Evolutionary conservation across 2,888 invertebrate species (phyloP), one percentile per base, ranked within the genome.

Genomic region (Pasiphila rectangulata): DNA sequence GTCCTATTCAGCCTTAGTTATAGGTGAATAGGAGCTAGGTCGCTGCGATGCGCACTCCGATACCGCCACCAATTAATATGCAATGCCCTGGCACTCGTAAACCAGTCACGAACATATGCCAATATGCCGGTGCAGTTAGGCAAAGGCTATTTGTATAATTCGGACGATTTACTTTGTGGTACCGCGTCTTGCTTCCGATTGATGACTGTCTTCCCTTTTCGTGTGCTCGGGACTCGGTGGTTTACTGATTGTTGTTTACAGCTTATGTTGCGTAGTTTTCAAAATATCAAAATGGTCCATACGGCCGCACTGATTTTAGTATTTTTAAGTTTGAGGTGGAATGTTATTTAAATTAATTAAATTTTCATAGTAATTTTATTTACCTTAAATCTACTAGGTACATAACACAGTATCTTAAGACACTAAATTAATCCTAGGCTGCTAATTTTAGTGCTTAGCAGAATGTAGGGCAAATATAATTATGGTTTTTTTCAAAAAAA

Each of bases 21-120:
- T 51, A 51, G 58, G 47, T 52, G 45, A 69, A 73, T 73, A 71
- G 79, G 69, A 76, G 82, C 77, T 72, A 75, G 79, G 82, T 79
- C 74, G 81, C 59, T 69, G 60, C 78, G 83, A 84, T 85, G 84
- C 75, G 74, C 74, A 69, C 68, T 61, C 79, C 76, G 86, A 86
- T 86, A 87, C 72, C 75, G 72, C 76, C 80, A 79, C 78, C 86
- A 85, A 87, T 87, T 87, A 86, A 87, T 87, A 87, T 87, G 86
- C 87, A 81, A 84, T 83, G 85, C 83, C 81, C 78, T 75, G 74
- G 78, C 74, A 80, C 82, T 82, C 86, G 86, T 86, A 84, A 83
- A 86, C 84, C 77, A 83, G 83, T 85, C 87, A 86, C 86, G 85
- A 85, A 83, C 84, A 84, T 81, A 87, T 83, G 85, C 85, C 85